A percentile compares a stretch with the other conserved stretches of the same genome.
Conservation (phyloP, 2,888 invertebrate genomes). For the Philhelius pedissequus region DNA sequence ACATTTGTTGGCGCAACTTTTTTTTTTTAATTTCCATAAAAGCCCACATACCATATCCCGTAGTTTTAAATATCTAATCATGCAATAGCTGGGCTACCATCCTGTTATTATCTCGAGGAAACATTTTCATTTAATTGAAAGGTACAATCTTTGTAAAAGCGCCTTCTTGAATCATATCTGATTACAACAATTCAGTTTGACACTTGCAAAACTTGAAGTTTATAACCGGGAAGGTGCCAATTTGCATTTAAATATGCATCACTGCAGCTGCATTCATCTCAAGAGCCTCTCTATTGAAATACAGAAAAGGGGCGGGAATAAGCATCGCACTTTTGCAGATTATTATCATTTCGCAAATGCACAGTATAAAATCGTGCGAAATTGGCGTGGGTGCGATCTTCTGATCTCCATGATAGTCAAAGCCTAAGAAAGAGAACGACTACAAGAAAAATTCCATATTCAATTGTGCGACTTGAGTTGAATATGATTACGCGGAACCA, state of each 20-base stretch:
- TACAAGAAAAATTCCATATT: conserved; percentile 46
- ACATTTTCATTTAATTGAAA: conserved; percentile 20
- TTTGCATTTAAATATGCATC: conserved; percentile 39
- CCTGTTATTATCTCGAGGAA: conserved; percentile 40
- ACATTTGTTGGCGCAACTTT: neutral
- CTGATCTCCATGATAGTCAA: neutral
- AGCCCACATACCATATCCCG: conserved; percentile 2
- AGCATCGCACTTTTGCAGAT: conserved; percentile 2
- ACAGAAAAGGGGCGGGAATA: neutral
- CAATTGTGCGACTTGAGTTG: conserved; percentile 31
- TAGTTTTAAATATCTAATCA: neutral
- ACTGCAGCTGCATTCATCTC: conserved; percentile 5
- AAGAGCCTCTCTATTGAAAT: no score
- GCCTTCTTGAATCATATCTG: conserved; percentile 13
- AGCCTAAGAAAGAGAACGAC: neutral
- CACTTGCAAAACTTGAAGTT: conserved; percentile 28
- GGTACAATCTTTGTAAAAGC: neutral
- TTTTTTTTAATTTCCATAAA: neutral
- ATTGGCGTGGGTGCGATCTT: conserved; percentile 49
- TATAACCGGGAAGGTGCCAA: conserved; percentile 31
- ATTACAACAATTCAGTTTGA: conserved; percentile 24
- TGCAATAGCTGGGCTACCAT: neutral
- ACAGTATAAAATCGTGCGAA: conserved; percentile 50
- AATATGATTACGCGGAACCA: conserved; percentile 27
- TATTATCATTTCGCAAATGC: conserved; percentile 30